phyloP scores from a whole-genome alignment of 2,888 invertebrate species.

The Notodonta dromedarius region DNA sequence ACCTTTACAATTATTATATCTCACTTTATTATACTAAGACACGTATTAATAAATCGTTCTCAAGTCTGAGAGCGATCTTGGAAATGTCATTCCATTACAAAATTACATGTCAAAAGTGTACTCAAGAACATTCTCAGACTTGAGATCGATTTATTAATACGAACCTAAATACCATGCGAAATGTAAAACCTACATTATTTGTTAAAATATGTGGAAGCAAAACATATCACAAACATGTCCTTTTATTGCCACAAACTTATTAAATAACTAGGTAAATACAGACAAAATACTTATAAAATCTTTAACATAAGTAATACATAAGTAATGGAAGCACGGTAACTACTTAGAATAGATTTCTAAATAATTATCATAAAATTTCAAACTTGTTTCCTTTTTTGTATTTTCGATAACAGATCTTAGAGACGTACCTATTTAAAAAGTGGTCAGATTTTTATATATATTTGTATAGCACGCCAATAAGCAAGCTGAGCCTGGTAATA shows the following conservation, averaged over 20 bases:
- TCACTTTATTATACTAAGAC: slow-evolving; percentile 49
- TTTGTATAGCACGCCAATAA: too few species aligned
- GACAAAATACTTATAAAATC: slow-evolving; percentile 1
- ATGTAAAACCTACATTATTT: slow-evolving; percentile 31
- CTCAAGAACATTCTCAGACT: too few species aligned
- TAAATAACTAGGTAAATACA: slow-evolving; percentile 23
- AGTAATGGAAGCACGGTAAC: slow-evolving; percentile 50
- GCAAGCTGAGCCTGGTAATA: too few species aligned
- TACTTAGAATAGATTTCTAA: not conserved
- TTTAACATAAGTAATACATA: not conserved
- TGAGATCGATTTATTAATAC: slow-evolving; percentile 13
- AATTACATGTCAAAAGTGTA: too few species aligned
- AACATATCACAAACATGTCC: slow-evolving; percentile 52
- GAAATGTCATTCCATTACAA: too few species aligned
- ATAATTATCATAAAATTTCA: not conserved
- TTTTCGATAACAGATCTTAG: too few species aligned
- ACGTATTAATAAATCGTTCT: slow-evolving; percentile 21
- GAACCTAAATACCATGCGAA: slow-evolving; percentile 44
- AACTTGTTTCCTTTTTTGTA: too few species aligned
- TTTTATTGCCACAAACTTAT: slow-evolving; percentile 45
- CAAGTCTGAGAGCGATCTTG: too few species aligned
- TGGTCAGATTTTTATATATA: too few species aligned
- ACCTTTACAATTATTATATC: slow-evolving; percentile 45
- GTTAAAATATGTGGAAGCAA: slow-evolving; percentile 51
- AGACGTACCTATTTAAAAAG: too few species aligned